phyloP scores from a whole-genome alignment of 2,888 invertebrate genomes.

The Hartigia nigra region DNA sequence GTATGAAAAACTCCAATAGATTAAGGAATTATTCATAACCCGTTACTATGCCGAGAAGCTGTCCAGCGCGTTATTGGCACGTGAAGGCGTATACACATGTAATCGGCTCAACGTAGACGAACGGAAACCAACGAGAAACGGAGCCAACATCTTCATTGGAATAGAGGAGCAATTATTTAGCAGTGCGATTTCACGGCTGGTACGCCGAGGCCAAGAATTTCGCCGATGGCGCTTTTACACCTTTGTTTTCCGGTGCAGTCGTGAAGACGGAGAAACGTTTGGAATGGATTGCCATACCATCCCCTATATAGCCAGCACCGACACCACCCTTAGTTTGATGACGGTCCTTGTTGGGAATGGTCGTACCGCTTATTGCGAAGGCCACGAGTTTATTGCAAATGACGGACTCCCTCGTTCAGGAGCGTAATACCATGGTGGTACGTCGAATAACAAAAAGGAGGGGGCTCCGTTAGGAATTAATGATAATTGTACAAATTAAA shows the following conservation, averaged over 20 bases:
- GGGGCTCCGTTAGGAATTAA: neutral
- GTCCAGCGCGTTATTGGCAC: too few species aligned
- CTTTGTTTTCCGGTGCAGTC: neutral
- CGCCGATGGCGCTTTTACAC: neutral
- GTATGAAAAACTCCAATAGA: too few species aligned
- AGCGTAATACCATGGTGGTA: neutral
- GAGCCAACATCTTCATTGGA: too few species aligned
- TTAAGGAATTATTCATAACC: too few species aligned
- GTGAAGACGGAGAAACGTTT: neutral
- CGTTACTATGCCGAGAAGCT: too few species aligned
- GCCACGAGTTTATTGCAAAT: conserved; percentile 51
- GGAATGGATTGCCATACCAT: neutral
- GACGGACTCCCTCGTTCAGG: conserved; percentile 25
- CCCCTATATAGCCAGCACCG: neutral
- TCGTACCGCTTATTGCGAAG: conserved; percentile 46
- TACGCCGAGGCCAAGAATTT: too few species aligned
- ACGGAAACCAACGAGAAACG: too few species aligned
- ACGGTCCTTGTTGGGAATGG: conserved; percentile 29
- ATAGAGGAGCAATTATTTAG: too few species aligned
- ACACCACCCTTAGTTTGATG: neutral
- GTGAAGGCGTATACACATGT: too few species aligned
- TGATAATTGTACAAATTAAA: neutral
- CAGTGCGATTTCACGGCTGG: too few species aligned
- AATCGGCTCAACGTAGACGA: too few species aligned
- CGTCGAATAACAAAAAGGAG: neutral